phyloP scores from a whole-genome alignment of 2,113 vertebrate genomes.

The Leptobrachium leishanense region DNA sequence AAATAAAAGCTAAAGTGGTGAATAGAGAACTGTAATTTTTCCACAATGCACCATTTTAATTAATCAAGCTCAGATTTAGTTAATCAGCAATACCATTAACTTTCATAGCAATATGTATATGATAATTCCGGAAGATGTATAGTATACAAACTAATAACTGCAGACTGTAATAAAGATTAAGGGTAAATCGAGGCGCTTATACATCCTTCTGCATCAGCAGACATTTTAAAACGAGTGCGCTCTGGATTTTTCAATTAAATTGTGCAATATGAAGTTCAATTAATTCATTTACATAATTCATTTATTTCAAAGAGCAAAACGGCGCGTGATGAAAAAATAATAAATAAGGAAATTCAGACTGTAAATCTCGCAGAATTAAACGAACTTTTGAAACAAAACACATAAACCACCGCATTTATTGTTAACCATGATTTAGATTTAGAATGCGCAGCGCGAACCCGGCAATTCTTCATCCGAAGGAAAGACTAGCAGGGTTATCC shows the following conservation, averaged over 20 bases:
- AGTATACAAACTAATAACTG: slow-evolving; percentile 20
- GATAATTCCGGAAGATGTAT: slow-evolving; percentile 23
- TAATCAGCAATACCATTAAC: slow-evolving; percentile 24
- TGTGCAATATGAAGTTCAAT: neutral
- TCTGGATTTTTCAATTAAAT: neutral
- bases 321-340: neutral
- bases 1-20: slow-evolving; percentile 1
- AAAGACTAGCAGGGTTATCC: too few relatives aligned
- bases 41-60: slow-evolving; percentile 26
- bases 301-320: slow-evolving; percentile 8
- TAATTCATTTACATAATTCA: slow-evolving; percentile 13
- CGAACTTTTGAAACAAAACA: neutral
- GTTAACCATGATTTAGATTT: too few relatives aligned
- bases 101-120: slow-evolving; percentile 28
- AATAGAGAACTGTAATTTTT: slow-evolving; percentile 8
- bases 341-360: neutral
- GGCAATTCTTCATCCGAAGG: too few relatives aligned
- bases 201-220: neutral
- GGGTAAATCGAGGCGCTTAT: slow-evolving; percentile 9
- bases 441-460: too few relatives aligned
- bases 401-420: neutral
- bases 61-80: slow-evolving; percentile 30
- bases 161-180: slow-evolving; percentile 16
- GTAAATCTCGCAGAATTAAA: slow-evolving; percentile 5
- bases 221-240: neutral